phyloP scores from a whole-genome alignment of 92 coral and sea anemone genomes.

The Epizoanthus fatuus region DNA sequence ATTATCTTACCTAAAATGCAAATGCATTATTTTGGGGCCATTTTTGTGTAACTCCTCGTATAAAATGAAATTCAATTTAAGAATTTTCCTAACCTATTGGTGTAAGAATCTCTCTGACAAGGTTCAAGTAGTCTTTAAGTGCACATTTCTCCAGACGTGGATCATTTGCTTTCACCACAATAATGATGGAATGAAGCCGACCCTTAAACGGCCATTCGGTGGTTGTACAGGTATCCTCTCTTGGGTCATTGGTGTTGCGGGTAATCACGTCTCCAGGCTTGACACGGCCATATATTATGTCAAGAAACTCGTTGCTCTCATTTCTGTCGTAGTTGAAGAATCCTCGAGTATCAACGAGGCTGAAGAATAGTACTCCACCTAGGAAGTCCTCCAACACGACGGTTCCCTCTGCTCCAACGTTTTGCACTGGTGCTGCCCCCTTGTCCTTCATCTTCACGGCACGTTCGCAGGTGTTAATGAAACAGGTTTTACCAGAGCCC shows the following conservation, averaged over 20 bases:
- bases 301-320: slow-evolving; percentile 57
- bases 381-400: slow-evolving; percentile 68
- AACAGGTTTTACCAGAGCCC: slow-evolving; percentile 59
- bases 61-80: too few relatives aligned
- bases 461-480: slow-evolving; percentile 75
- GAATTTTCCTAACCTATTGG: slow-evolving; percentile 28
- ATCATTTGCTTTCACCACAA: slow-evolving; percentile 73
- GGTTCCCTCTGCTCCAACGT: slow-evolving; percentile 70
- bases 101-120: slow-evolving; percentile 17
- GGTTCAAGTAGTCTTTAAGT: slow-evolving; percentile 29
- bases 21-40: too few relatives aligned
- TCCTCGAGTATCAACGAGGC: slow-evolving; percentile 74
- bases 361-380: slow-evolving; percentile 52
- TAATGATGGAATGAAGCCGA: slow-evolving; percentile 68
- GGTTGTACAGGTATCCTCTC: neutral
- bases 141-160: neutral
- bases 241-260: slow-evolving; percentile 6
- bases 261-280: neutral
- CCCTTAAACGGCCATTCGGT: slow-evolving; percentile 20
- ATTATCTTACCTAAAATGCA: too few relatives aligned
- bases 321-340: slow-evolving; percentile 59
- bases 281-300: slow-evolving; percentile 53
- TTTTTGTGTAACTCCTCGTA: too few relatives aligned
- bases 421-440: slow-evolving; percentile 7
- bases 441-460: slow-evolving; percentile 32